A percentile compares a stretch with the other conserved stretches of the same genome.
Conservation (phyloP, 2,113 vertebrate genomes). For the Microcebus tavaratra region DNA sequence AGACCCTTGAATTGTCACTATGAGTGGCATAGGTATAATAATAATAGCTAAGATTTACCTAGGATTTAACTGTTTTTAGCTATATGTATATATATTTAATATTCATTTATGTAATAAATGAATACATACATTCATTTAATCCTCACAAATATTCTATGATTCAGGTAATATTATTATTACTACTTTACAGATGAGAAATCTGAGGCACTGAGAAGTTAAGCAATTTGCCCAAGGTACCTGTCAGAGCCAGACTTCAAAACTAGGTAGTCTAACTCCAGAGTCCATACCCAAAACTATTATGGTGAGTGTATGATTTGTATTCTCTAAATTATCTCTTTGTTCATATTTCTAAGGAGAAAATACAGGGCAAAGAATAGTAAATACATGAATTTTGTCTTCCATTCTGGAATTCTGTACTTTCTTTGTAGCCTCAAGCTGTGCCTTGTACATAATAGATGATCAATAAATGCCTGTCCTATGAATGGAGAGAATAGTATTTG, state of each 20-base stretch:
- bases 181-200: not conserved
- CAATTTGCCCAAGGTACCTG: not conserved
- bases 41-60: slow-evolving; percentile 26
- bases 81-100: not conserved
- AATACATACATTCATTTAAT: too few relatives aligned
- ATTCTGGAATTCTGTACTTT: not conserved
- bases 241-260: not conserved
- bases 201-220: not conserved
- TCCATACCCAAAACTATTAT: not conserved
- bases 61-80: not conserved
- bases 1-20: not conserved
- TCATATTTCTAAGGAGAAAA: slow-evolving; percentile 3
- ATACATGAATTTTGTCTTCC: not conserved
- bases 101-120: too few relatives aligned
- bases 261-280: not conserved
- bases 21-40: not conserved
- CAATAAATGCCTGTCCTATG: not conserved
- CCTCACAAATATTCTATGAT: not conserved
- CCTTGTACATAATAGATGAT: not conserved
- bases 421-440: not conserved
- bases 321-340: not conserved
- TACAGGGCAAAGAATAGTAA: not conserved
- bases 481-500: not conserved
- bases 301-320: not conserved
- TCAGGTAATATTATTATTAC: not conserved